These are phyloP conservation scores for Ecliptopera silaceata DNA, from an alignment of 2,888 invertebrate species.

Conservation along the genomic window DNA sequence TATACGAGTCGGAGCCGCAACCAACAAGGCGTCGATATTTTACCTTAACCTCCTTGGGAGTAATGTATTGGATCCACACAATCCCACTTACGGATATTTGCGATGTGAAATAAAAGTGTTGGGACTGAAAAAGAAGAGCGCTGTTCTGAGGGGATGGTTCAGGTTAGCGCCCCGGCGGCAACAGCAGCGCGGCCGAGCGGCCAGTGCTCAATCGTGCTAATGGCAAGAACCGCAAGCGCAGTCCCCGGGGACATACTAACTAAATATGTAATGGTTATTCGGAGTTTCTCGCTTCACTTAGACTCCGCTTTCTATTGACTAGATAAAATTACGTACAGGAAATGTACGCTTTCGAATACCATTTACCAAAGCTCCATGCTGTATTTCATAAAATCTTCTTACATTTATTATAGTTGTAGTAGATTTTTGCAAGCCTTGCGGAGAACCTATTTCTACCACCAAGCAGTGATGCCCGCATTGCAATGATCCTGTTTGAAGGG, in stretches of 20 bases:
- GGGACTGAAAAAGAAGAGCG: conserved; percentile 33
- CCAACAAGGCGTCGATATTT: conserved; percentile 72
- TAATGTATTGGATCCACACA: conserved; percentile 40
- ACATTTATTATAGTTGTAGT: too few relatives aligned
- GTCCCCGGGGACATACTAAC: conserved; percentile 69
- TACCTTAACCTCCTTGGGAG: conserved; percentile 56
- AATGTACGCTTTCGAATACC: conserved; percentile 5
- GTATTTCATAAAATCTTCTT: too few relatives aligned
- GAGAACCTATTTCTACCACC: too few relatives aligned
- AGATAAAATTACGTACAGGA: conserved; percentile 51
- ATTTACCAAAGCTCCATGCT: background rate
- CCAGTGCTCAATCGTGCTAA: conserved; percentile 74
- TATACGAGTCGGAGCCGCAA: conserved; percentile 75
- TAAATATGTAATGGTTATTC: conserved; percentile 77
- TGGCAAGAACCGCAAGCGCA: conserved; percentile 76
- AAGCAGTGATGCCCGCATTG: too few relatives aligned
- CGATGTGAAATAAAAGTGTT: conserved; percentile 24
- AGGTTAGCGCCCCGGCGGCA: conserved; percentile 22
- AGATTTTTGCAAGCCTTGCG: too few relatives aligned
- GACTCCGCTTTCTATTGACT: conserved; percentile 58
- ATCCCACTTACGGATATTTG: conserved; percentile 32
- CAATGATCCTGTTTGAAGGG: too few relatives aligned
- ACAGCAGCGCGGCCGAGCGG: conserved; percentile 33
- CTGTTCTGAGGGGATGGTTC: conserved; percentile 34
- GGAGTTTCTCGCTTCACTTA: conserved; percentile 63